Evolutionary conservation across 2,888 invertebrate species (phyloP).

Genomic region (Limnephilus marmoratus): DNA sequence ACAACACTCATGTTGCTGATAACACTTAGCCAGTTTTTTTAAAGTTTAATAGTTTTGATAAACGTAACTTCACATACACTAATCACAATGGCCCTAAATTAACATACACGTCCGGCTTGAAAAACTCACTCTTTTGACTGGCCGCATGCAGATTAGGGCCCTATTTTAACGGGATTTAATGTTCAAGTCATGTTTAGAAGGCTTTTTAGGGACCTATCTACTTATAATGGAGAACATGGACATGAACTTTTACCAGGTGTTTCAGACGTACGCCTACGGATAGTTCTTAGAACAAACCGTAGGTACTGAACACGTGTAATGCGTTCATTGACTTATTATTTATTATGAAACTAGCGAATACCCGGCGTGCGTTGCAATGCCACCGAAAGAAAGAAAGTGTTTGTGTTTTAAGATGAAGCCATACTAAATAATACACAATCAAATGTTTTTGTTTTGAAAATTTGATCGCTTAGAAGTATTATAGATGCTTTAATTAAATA

Average conservation of each 20-base stretch:
- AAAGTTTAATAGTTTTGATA: not conserved
- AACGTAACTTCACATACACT: not conserved
- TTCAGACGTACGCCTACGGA: not conserved
- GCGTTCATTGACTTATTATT: not conserved
- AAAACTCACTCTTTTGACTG: not conserved
- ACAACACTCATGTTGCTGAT: not conserved
- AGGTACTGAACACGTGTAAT: not conserved
- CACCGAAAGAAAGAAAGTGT: too few relatives aligned
- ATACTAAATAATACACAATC: too few relatives aligned
- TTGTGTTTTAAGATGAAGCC: too few relatives aligned
- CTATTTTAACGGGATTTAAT: not conserved
- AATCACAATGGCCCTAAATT: not conserved
- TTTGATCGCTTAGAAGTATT: too few relatives aligned
- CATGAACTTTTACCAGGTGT: not conserved
- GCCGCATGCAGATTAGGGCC: not conserved
- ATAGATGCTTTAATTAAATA: too few relatives aligned
- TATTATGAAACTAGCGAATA: too few relatives aligned
- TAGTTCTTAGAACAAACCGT: not conserved
- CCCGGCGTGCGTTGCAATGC: too few relatives aligned
- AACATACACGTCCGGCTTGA: not conserved
- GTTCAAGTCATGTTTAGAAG: not conserved
- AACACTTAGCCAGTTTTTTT: not conserved
- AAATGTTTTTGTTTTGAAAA: too few relatives aligned
- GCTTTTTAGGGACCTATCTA: not conserved
- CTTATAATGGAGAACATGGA: not conserved